Evolutionary conservation across 2,888 invertebrate genomes (phyloP).

Genomic region (Amphiduros pacificus): DNA sequence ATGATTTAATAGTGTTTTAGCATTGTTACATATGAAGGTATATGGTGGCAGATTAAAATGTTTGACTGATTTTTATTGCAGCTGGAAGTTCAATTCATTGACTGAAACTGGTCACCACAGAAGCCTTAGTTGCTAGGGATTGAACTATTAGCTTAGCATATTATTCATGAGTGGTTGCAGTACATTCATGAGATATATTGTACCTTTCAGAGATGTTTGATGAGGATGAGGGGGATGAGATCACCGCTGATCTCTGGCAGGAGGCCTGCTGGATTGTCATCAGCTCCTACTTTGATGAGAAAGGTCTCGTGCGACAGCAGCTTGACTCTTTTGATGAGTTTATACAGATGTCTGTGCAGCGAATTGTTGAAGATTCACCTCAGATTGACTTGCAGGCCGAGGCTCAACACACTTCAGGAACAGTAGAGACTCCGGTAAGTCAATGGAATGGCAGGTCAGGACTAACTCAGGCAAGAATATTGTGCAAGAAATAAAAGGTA

Average conservation of each 20-base stretch:
- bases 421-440: constrained; percentile 66
- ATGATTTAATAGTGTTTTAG: no score
- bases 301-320: constrained; percentile 97
- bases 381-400: constrained; percentile 95
- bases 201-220: constrained; percentile 19
- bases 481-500: no score
- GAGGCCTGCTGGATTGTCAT: constrained; percentile 99
- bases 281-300: constrained; percentile 99
- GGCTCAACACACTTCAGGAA: constrained; percentile 92
- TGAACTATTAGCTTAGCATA: no score
- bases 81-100: no score
- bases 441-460: background rate
- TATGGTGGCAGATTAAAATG: no score
- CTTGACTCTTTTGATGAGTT: constrained; percentile 99
- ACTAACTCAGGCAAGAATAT: background rate
- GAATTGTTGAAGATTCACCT: constrained; percentile 99
- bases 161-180: no score
- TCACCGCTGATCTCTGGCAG: constrained; percentile 97
- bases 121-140: no score
- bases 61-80: no score
- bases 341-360: constrained; percentile 99
- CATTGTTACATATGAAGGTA: no score
- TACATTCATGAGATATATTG: no score
- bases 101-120: no score
- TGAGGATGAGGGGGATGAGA: constrained; percentile 73